These are phyloP conservation scores for Fringilla coelebs DNA, from an alignment of 2,797 vertebrate genomes.

Conservation along the genomic window DNA sequence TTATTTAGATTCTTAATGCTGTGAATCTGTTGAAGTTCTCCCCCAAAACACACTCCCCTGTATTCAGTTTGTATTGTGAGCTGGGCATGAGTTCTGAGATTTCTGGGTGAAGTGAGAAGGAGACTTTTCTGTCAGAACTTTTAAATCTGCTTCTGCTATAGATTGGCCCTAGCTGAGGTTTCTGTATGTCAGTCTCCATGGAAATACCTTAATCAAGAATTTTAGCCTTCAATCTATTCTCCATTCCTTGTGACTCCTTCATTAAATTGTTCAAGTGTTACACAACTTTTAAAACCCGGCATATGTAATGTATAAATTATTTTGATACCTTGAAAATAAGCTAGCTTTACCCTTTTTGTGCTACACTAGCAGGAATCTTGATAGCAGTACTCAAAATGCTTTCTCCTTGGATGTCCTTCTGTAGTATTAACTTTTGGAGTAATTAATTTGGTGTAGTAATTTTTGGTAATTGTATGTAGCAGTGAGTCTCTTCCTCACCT, in stretches of 20 bases:
- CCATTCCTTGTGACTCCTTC: neutral
- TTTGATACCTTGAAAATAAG: neutral
- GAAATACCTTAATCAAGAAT: neutral
- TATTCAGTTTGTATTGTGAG: neutral
- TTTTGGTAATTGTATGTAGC: constrained; percentile 1
- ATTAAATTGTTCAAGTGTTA: neutral
- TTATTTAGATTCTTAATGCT: neutral
- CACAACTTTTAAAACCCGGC: neutral
- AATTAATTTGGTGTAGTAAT: neutral
- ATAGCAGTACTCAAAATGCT: neutral
- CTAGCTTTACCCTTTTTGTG: neutral
- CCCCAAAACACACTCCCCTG: neutral
- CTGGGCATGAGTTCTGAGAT: neutral
- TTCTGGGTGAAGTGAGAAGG: neutral
- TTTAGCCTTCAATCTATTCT: neutral
- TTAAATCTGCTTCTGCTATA: neutral
- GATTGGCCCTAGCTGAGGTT: neutral
- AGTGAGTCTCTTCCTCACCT: constrained; percentile 9
- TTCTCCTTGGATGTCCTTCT: neutral
- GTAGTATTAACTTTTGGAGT: neutral
- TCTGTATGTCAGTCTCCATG: neutral
- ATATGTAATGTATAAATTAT: neutral
- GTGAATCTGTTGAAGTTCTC: neutral
- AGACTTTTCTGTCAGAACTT: neutral
- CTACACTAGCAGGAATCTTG: neutral